These are phyloP conservation scores for Brienomyrus longianalis DNA, from an alignment of 2,113 vertebrate genomes.

Conservation along the genomic window DNA sequence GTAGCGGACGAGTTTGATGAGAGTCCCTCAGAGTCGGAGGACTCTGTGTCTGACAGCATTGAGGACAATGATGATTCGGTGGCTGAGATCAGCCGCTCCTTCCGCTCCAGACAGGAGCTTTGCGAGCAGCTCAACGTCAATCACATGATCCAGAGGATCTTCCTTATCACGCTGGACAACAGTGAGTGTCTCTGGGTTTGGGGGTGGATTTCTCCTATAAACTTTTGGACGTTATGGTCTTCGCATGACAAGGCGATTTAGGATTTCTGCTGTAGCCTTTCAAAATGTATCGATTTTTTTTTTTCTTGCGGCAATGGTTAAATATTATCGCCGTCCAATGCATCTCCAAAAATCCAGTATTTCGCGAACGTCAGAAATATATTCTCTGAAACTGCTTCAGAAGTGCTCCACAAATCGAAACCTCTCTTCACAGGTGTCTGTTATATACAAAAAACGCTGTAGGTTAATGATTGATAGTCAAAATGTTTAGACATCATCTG, in stretches of 20 bases:
- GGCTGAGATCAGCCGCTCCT: conserved; percentile 90
- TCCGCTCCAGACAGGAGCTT: conserved; percentile 88
- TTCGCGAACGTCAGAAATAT: background rate
- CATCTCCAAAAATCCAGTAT: background rate
- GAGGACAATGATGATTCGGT: conserved; percentile 92
- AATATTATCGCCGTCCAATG: background rate
- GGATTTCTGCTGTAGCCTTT: background rate
- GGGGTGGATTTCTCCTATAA: background rate
- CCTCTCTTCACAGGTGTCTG: background rate
- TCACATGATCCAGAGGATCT: conserved; percentile 98
- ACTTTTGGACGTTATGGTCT: background rate
- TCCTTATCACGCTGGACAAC: conserved; percentile 95
- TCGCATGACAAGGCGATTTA: background rate
- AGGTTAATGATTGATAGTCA: background rate
- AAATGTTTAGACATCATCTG: background rate
- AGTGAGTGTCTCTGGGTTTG: conserved; percentile 64
- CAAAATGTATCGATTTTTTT: background rate
- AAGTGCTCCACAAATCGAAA: background rate
- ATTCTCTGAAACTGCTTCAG: background rate
- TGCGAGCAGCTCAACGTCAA: conserved; percentile 98
- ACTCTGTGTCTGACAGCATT: conserved; percentile 89
- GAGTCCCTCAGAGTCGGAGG: conserved; percentile 91
- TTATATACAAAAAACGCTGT: background rate
- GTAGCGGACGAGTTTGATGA: conserved; percentile 72
- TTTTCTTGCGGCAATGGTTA: background rate